phyloP scores from a whole-genome alignment of 2,888 invertebrate species.

The Eugnorisma glareosa region DNA sequence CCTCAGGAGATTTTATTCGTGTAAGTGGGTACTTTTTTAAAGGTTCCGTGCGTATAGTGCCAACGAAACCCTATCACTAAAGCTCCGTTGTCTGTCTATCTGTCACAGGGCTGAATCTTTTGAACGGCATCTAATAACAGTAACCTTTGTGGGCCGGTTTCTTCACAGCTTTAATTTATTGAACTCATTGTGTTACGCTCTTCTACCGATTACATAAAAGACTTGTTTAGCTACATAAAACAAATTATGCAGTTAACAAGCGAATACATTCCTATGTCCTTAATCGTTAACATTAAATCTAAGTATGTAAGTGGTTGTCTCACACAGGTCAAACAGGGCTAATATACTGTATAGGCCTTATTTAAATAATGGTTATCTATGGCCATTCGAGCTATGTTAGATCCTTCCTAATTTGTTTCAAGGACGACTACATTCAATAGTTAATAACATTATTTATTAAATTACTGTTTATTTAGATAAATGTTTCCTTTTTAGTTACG shows the following conservation, averaged over 20 bases:
- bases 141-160: not conserved
- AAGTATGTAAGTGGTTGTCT: not conserved
- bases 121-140: not conserved
- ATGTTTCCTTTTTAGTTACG: not conserved
- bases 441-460: constrained; percentile 1
- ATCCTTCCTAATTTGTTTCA: constrained; percentile 25
- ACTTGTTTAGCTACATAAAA: not conserved
- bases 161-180: not conserved
- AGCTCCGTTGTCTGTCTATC: not conserved
- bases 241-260: not conserved
- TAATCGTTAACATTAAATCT: constrained; percentile 24
- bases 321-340: constrained; percentile 1
- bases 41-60: no score
- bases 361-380: constrained; percentile 33
- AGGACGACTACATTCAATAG: constrained; percentile 23
- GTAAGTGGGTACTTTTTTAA: not conserved
- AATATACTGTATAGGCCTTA: not conserved
- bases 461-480: not conserved
- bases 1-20: not conserved
- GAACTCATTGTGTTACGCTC: not conserved
- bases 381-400: not conserved
- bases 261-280: constrained; percentile 7
- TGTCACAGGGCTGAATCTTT: not conserved
- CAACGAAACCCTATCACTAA: not conserved
- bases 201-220: no score